phyloP scores from a whole-genome alignment of 2,113 vertebrate genomes.

The Carassius carassius region DNA sequence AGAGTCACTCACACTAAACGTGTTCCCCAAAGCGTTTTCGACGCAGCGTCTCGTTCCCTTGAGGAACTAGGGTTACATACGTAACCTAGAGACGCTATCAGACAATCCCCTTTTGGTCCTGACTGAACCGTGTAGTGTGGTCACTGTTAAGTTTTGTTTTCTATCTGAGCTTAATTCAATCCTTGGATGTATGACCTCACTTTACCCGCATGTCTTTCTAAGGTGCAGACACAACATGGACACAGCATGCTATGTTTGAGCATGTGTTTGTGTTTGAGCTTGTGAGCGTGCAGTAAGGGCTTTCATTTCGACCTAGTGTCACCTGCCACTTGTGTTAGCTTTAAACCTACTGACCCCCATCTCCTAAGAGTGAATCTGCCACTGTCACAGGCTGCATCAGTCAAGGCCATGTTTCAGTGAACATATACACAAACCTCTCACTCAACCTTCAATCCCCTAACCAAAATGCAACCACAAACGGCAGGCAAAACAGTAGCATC shows the following conservation, averaged over 20 bases:
- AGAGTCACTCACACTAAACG: too few species aligned
- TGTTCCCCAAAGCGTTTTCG: too few species aligned
- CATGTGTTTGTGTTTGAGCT: neutral
- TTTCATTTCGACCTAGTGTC: conserved; percentile 52
- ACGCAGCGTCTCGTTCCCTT: too few species aligned
- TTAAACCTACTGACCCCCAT: conserved; percentile 47
- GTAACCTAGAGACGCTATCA: too few species aligned
- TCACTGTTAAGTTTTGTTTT: conserved; percentile 26
- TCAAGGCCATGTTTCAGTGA: conserved; percentile 27
- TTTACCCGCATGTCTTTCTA: conserved; percentile 33
- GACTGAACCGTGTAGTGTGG: neutral
- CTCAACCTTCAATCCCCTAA: neutral
- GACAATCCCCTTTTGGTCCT: neutral
- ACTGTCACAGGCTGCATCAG: conserved; percentile 36
- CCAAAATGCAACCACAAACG: neutral
- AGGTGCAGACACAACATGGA: conserved; percentile 42
- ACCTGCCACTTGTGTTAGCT: conserved; percentile 39
- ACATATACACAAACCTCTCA: neutral
- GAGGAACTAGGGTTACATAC: too few species aligned
- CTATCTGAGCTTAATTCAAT: neutral
- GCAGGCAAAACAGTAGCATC: neutral
- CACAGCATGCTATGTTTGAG: conserved; percentile 37
- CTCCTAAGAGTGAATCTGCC: conserved; percentile 43
- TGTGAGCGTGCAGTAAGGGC: conserved; percentile 43
- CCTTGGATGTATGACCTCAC: conserved; percentile 33